Evolutionary conservation across 2,888 invertebrate species (phyloP).

Genomic region (Volucella inanis): DNA sequence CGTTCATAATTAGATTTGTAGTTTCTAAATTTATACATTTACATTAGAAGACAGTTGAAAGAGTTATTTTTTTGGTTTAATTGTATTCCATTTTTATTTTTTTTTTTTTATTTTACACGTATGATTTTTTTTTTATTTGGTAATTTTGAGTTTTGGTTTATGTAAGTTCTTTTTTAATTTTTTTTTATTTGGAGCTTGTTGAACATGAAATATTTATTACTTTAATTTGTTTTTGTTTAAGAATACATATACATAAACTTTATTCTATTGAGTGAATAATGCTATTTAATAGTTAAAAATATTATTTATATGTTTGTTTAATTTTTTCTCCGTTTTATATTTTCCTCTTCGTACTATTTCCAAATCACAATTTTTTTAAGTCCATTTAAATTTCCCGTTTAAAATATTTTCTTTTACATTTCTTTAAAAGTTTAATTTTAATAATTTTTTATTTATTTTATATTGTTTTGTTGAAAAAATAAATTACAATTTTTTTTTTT

Average conservation of each 20-base stretch:
- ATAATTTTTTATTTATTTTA: constrained; percentile 50
- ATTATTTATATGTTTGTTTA: constrained; percentile 31
- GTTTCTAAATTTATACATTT: constrained; percentile 50
- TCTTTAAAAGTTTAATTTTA: constrained; percentile 43
- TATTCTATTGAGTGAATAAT: constrained; percentile 51
- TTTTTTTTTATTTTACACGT: constrained; percentile 48
- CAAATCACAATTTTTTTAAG: constrained; percentile 80
- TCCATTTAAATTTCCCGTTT: constrained; percentile 74
- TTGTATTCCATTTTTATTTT: not conserved
- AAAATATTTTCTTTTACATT: constrained; percentile 33
- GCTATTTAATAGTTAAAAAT: constrained; percentile 30
- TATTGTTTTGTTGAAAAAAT: constrained; percentile 71
- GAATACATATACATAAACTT: constrained; percentile 57
- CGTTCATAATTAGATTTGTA: constrained; percentile 17
- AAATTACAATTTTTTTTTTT: constrained; percentile 51
- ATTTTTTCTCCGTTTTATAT: constrained; percentile 54
- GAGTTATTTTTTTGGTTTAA: constrained; percentile 22
- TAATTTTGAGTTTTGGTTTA: constrained; percentile 30
- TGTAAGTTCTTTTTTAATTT: not conserved
- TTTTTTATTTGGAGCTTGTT: constrained; percentile 40
- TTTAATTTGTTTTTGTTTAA: constrained; percentile 24
- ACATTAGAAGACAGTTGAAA: constrained; percentile 70
- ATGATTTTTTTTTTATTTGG: constrained; percentile 53
- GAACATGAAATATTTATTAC: constrained; percentile 50
- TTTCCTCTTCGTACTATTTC: constrained; percentile 78